Conservation (phyloP, 2,888 invertebrate species). For the Drosophila colorata region DNA sequence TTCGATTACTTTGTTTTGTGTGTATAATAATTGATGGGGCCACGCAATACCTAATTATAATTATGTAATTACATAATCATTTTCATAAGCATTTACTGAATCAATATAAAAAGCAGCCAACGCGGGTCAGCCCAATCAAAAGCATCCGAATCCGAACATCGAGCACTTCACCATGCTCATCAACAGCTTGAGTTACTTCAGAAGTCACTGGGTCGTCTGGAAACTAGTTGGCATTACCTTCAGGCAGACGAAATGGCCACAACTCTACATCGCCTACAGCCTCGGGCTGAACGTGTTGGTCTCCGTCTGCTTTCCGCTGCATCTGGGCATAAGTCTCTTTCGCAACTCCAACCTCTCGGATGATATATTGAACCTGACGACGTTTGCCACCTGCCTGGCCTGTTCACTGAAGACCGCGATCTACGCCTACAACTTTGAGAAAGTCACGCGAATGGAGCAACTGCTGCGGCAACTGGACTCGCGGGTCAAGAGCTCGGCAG, state of each 20-base stretch:
- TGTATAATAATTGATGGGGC: no score
- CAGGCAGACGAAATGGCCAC: constrained; percentile 6
- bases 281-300: constrained; percentile 42
- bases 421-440: constrained; percentile 54
- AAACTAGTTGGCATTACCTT: constrained; percentile 53
- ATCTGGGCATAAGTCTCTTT: constrained; percentile 62
- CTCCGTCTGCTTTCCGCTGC: constrained; percentile 71
- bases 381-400: constrained; percentile 47
- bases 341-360: constrained; percentile 49
- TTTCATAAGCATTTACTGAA: no score
- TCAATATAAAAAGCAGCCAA: constrained; percentile 11
- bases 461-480: constrained; percentile 62
- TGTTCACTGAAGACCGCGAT: constrained; percentile 61
- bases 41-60: no score
- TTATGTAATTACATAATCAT: no score
- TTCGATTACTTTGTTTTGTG: no score
- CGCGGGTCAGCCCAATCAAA: background rate
- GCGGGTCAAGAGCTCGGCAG: constrained; percentile 35
- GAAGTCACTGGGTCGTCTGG: constrained; percentile 63
- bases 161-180: constrained; percentile 24
- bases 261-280: constrained; percentile 40
- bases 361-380: constrained; percentile 66
- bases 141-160: background rate
- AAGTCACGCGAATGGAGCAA: constrained; percentile 52
- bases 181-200: constrained; percentile 54